A percentile compares a stretch with the other conserved stretches of the same genome.
Conservation (phyloP, 2,797 vertebrate genomes). For the Danio albolineatus region DNA sequence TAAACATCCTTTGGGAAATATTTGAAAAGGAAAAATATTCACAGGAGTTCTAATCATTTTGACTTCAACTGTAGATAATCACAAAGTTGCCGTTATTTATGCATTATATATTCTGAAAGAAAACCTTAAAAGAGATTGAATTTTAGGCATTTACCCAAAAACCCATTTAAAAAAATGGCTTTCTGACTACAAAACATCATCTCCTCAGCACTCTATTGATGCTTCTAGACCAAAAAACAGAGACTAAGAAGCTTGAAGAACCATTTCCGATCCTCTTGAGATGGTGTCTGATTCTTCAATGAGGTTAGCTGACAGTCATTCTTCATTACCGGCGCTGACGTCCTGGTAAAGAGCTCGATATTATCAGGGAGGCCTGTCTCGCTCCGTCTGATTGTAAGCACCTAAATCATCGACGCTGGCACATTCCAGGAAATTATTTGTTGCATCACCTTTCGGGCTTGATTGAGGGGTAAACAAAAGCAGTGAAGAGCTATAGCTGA, state of each 20-base stretch:
- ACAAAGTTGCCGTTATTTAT: not conserved
- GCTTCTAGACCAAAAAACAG: not conserved
- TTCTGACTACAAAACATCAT: not conserved
- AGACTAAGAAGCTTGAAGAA: not conserved
- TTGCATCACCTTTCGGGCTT: constrained; percentile 56
- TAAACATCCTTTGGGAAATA: too few species aligned
- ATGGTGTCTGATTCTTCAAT: constrained; percentile 35
- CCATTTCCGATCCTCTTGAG: constrained; percentile 29
- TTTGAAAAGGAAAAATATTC: too few species aligned
- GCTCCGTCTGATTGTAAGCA: constrained; percentile 58
- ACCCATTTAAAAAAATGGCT: not conserved
- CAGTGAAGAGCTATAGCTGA: not conserved
- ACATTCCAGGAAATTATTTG: constrained; percentile 72
- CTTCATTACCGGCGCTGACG: constrained; percentile 60
- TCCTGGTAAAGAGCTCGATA: constrained; percentile 61
- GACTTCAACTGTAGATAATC: too few species aligned
- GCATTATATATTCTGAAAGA: not conserved
- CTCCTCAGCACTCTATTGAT: not conserved
- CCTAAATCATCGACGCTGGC: constrained; percentile 66
- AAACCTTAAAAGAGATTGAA: not conserved
- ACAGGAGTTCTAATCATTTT: too few species aligned
- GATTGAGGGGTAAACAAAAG: constrained; percentile 46
- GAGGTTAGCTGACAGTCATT: constrained; percentile 57
- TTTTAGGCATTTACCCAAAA: not conserved
- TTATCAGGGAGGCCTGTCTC: constrained; percentile 59